These are phyloP conservation scores for Epizoanthus scotinus DNA, from an alignment of 92 coral and sea anemone species.

Conservation along the genomic window DNA sequence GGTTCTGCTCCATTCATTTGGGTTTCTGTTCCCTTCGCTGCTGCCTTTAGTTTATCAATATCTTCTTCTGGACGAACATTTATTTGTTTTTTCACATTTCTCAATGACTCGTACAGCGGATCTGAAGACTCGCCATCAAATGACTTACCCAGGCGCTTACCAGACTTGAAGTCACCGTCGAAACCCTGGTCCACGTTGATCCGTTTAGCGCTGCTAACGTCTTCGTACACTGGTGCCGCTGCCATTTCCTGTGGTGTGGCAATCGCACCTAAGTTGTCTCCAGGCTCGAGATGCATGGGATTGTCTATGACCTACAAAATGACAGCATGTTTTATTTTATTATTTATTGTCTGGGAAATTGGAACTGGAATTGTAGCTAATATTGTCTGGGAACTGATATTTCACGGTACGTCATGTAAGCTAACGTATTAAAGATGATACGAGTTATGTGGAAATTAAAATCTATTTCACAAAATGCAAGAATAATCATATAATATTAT, in stretches of 20 bases:
- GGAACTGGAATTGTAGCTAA: too few relatives aligned
- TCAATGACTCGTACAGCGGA: conserved; percentile 25
- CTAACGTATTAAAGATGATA: too few relatives aligned
- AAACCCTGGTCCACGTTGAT: background rate
- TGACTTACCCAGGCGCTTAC: conserved; percentile 14
- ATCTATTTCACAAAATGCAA: too few relatives aligned
- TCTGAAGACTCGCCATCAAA: conserved; percentile 12
- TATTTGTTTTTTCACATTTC: conserved; percentile 6
- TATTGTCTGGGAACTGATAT: too few relatives aligned
- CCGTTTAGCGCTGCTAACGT: background rate
- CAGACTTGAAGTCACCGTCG: background rate
- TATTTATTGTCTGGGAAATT: too few relatives aligned
- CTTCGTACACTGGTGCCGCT: conserved; percentile 5
- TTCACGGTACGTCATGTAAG: too few relatives aligned
- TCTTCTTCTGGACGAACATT: conserved; percentile 11
- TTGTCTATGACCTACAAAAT: conserved; percentile 20
- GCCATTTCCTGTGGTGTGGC: background rate
- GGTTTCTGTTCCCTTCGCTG: background rate
- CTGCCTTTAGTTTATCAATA: conserved; percentile 31
- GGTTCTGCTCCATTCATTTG: background rate
- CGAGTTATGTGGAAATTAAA: too few relatives aligned
- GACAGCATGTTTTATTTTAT: background rate
- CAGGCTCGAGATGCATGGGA: conserved; percentile 6
- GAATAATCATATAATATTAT: too few relatives aligned
- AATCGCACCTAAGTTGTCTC: background rate